Conservation (phyloP, 2,888 invertebrate genomes). For the Eumerus sabulonum region DNA sequence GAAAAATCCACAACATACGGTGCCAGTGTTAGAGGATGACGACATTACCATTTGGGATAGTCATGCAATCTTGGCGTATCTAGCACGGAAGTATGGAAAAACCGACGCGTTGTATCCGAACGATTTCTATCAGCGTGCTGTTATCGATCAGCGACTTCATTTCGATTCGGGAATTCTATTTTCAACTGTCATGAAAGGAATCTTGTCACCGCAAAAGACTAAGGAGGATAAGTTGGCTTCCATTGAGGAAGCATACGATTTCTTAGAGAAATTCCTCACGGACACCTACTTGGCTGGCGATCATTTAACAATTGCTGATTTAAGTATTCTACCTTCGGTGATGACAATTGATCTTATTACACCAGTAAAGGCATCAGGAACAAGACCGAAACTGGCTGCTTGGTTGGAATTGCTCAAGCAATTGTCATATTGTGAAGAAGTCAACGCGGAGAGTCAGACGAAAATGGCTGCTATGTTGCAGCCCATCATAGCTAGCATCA, state of each 20-base stretch:
- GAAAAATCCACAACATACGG: constrained; percentile 81
- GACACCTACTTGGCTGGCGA: constrained; percentile 71
- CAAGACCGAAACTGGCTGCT: constrained; percentile 70
- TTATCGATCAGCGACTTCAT: constrained; percentile 79
- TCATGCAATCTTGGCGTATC: constrained; percentile 80
- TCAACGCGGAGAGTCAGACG: constrained; percentile 54
- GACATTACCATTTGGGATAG: constrained; percentile 75
- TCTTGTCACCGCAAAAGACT: constrained; percentile 29
- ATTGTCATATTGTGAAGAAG: constrained; percentile 72
- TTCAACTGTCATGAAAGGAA: constrained; percentile 66
- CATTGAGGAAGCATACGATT: constrained; percentile 57
- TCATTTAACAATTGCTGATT: constrained; percentile 72
- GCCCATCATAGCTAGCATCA: not conserved
- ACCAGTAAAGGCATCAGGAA: constrained; percentile 68
- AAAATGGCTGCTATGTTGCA: constrained; percentile 66
- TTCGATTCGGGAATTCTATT: constrained; percentile 80
- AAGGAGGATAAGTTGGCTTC: constrained; percentile 64
- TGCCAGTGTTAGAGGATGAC: constrained; percentile 74
- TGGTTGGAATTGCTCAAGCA: constrained; percentile 71
- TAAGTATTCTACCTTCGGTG: constrained; percentile 69
- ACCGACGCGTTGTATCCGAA: constrained; percentile 81
- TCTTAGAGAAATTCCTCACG: constrained; percentile 69
- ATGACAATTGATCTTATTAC: constrained; percentile 61
- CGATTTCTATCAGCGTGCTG: constrained; percentile 79
- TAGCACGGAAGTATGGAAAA: constrained; percentile 80